Conservation (phyloP, 2,888 invertebrate genomes). For the Latrodectus elegans region DNA sequence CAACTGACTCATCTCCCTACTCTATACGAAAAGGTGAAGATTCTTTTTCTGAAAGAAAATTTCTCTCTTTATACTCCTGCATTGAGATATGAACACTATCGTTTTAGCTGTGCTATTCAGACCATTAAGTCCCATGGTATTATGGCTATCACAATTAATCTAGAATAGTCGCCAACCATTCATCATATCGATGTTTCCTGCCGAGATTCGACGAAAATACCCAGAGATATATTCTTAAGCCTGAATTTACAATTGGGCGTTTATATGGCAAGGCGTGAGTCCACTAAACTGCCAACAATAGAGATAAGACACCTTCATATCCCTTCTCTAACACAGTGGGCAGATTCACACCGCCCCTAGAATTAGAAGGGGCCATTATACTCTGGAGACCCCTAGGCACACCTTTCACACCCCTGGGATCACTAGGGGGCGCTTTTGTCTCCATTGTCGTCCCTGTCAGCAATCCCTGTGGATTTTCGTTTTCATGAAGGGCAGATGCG, state of each 20-base stretch:
- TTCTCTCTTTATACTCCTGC: too few species aligned
- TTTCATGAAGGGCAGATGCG: slow-evolving; percentile 18
- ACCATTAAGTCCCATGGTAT: too few species aligned
- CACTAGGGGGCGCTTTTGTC: slow-evolving; percentile 6
- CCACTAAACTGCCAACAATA: slow-evolving; percentile 6
- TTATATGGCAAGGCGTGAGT: slow-evolving; percentile 34
- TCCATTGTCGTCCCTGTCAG: slow-evolving; percentile 49
- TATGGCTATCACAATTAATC: too few species aligned
- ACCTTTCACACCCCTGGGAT: slow-evolving; percentile 8
- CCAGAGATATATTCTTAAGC: too few species aligned
- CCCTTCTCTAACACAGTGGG: slow-evolving; percentile 38
- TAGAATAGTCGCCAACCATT: too few species aligned
- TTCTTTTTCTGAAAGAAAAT: too few species aligned
- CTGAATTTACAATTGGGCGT: not conserved
- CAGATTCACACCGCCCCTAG: slow-evolving; percentile 51
- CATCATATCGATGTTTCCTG: too few species aligned
- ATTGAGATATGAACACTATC: too few species aligned
- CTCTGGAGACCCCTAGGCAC: slow-evolving; percentile 16
- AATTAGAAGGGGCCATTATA: slow-evolving; percentile 32
- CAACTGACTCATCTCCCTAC: too few species aligned
- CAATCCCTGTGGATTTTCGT: slow-evolving; percentile 6
- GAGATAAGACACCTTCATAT: slow-evolving; percentile 10
- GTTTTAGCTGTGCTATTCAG: too few species aligned
- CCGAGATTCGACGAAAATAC: too few species aligned
- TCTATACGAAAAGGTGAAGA: too few species aligned